phyloP scores from a whole-genome alignment of 2,797 vertebrate species.

The Phalloptychus januarius region DNA sequence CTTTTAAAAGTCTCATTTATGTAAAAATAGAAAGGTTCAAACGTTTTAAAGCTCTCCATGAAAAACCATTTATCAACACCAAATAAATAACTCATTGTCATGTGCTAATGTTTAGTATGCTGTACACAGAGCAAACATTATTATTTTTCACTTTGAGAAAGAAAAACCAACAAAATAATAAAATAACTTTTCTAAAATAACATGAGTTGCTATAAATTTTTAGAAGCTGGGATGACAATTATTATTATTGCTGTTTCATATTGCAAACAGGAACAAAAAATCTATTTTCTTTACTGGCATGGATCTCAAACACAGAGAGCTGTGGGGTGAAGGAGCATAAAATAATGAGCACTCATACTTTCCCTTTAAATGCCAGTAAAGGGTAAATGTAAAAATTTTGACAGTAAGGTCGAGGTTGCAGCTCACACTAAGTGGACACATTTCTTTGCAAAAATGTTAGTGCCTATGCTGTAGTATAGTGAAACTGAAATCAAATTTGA shows the following conservation, averaged over 20 bases:
- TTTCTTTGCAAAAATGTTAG: background rate
- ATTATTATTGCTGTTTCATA: background rate
- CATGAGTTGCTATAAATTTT: background rate
- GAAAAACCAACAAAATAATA: background rate
- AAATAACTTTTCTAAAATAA: background rate
- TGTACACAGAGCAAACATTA: background rate
- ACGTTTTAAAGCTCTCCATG: background rate
- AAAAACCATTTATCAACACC: background rate
- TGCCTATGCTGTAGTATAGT: background rate
- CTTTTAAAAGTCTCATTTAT: background rate
- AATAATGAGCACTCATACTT: conserved; percentile 6
- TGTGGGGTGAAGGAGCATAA: conserved; percentile 1
- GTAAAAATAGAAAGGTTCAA: background rate
- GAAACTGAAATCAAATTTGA: background rate
- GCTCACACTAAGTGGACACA: background rate
- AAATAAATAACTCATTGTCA: background rate
- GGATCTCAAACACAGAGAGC: background rate
- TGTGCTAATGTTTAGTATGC: background rate
- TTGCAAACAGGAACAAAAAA: background rate
- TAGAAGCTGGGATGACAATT: background rate
- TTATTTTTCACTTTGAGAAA: background rate
- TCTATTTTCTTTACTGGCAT: background rate
- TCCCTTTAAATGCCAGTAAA: background rate
- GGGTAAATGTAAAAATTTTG: background rate
- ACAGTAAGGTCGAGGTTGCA: background rate